phyloP scores from a whole-genome alignment of 2,888 invertebrate genomes.

The Orthosia cruda region DNA sequence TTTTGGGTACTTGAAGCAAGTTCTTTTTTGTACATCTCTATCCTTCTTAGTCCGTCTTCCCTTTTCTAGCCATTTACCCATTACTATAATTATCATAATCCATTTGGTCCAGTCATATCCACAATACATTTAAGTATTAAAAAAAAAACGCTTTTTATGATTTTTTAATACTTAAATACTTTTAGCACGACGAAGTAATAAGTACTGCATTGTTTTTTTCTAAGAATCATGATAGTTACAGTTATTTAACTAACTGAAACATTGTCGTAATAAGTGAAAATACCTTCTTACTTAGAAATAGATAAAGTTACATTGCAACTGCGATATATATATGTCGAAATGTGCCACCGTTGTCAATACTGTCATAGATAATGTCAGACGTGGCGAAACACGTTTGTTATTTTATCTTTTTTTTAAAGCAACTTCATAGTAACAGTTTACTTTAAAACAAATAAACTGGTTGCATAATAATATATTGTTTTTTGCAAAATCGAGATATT shows the following conservation, averaged over 20 bases:
- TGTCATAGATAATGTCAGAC: conserved; percentile 52
- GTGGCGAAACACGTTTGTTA: conserved; percentile 57
- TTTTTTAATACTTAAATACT: background rate
- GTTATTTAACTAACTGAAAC: conserved; percentile 36
- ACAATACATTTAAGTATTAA: background rate
- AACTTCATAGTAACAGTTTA: background rate
- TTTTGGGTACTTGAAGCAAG: background rate
- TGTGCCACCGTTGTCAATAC: conserved; percentile 42
- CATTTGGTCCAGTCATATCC: background rate
- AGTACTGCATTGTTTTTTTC: conserved; percentile 46
- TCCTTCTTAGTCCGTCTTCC: background rate
- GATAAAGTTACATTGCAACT: conserved; percentile 54
- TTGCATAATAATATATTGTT: background rate
- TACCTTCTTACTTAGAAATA: conserved; percentile 49
- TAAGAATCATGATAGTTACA: conserved; percentile 24
- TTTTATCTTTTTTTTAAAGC: conserved; percentile 10
- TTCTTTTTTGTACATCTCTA: too few relatives aligned
- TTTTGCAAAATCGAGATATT: background rate
- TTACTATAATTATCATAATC: background rate
- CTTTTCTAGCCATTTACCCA: too few relatives aligned
- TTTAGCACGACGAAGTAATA: conserved; percentile 5
- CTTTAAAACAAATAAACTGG: background rate
- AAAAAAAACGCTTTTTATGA: background rate
- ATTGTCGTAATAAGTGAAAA: conserved; percentile 44
- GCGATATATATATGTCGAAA: conserved; percentile 57